Evolutionary conservation across 2,888 invertebrate species (phyloP), one percentile per base, ranked within the genome.

Genomic region (Hirtodrosophila alboralis): DNA sequence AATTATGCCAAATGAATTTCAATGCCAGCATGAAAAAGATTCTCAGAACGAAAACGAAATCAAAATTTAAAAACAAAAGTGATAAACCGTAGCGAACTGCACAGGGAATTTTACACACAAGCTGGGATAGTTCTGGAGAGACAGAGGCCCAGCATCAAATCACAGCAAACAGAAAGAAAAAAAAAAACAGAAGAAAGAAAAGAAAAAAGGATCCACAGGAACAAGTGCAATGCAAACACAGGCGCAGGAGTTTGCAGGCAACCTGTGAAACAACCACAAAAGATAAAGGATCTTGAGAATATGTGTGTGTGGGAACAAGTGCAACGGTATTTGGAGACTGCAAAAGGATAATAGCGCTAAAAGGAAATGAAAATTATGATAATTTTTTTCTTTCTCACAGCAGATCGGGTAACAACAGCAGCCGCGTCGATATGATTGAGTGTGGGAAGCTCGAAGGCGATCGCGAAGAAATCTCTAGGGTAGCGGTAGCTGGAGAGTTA

Each of bases 301-400:
- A 26, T 33, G 26, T 36, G 52, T 64, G 80, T 81, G 84, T 80
- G 80, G 84, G 80, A 83, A 77, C 81, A 81, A 81, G 86, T 81
- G 81, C 87, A 86, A 74, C 86, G 81, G 78, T 53, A 65, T 81
- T 73, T 68, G 81, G 53, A 84, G 80, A 79, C 80, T 51, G 48
- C 58, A 60, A 84, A 81, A 84, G 84, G 84, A 81, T 81, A 81
- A 81, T 77, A 65, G 75, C 81, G 68, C 69, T 77, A 74, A 79
- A 66, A 86, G 85, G 87, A 83, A 83, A 83, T 81, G 85, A 65
- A 83, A 86, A 77, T 86, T 83, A 86, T 83, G 75, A 83, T 83
- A 84, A 86, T 86, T 84, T 60, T 54, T 43, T 70, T 44, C 47
- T 37, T 86, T 86, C 81, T 84, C 80, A 86, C 80, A 81, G 75